These are phyloP conservation scores for Calycopis cecrops DNA, from an alignment of 1,140 invertebrate species.

Conservation along the genomic window DNA sequence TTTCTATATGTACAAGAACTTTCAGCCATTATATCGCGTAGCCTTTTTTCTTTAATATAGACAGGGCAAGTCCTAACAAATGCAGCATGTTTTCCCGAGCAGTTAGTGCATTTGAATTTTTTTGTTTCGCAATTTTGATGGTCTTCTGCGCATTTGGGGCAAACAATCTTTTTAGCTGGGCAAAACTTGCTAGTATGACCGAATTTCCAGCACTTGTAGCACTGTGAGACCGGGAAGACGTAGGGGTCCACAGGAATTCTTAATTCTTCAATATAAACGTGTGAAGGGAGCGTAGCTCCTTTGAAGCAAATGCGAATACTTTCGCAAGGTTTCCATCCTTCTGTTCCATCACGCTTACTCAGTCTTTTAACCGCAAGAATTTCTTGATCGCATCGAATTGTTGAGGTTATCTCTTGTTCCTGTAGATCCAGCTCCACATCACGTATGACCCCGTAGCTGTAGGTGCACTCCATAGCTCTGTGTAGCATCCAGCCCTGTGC, in stretches of 20 bases:
- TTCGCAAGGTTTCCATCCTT: constrained; percentile 8
- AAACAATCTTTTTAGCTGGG: constrained; percentile 20
- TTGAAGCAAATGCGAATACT: constrained; percentile 7
- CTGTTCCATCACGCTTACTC: constrained; percentile 9
- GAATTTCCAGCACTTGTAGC: constrained; percentile 15
- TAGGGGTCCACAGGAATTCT: constrained; percentile 11
- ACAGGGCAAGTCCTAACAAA: constrained; percentile 8
- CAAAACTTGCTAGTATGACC: constrained; percentile 19
- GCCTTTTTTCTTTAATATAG: constrained; percentile 1
- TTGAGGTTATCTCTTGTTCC: constrained; percentile 19
- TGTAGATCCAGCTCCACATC: constrained; percentile 22
- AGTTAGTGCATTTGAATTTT: constrained; percentile 12
- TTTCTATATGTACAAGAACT: constrained; percentile 13
- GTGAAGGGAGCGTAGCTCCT: not conserved
- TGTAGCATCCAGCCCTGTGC: constrained; percentile 17
- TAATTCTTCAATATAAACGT: not conserved
- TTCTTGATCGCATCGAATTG: constrained; percentile 13
- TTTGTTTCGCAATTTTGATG: not conserved
- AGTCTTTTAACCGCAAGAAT: constrained; percentile 17
- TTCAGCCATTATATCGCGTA: constrained; percentile 1
- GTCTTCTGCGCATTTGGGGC: constrained; percentile 13
- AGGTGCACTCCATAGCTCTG: constrained; percentile 18
- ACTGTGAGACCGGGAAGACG: constrained; percentile 17
- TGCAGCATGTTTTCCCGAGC: not conserved
- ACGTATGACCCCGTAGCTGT: constrained; percentile 21